Conservation (phyloP, 2,113 vertebrate species). For the Ammodramus savannarum region DNA sequence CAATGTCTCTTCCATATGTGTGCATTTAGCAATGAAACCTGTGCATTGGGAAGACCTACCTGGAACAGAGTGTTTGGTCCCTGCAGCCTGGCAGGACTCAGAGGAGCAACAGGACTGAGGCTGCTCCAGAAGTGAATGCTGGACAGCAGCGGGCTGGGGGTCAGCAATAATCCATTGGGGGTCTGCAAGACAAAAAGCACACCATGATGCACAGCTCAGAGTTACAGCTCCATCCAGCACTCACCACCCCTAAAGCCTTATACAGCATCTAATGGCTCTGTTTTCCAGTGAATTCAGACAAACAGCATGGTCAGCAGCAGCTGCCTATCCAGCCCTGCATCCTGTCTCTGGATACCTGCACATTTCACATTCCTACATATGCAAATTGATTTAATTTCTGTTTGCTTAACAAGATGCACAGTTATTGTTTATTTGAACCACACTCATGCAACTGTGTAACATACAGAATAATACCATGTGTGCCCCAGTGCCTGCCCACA, state of each 20-base stretch:
- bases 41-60: constrained; percentile 71
- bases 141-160: constrained; percentile 89
- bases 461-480: neutral
- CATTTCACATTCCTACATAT: neutral
- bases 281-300: neutral
- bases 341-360: neutral
- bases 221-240: neutral
- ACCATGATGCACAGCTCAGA: neutral
- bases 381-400: neutral
- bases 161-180: constrained; percentile 88
- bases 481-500: neutral
- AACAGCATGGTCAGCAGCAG: neutral
- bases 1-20: neutral
- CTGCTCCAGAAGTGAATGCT: constrained; percentile 98
- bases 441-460: accelerated
- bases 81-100: constrained; percentile 94
- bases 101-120: constrained; percentile 89
- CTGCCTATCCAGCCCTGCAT: neutral
- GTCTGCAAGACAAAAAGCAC: constrained; percentile 76
- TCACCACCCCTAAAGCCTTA: neutral
- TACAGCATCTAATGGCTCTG: neutral
- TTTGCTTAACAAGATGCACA: neutral
- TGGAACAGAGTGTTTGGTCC: constrained; percentile 91
- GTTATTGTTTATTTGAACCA: neutral
- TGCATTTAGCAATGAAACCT: neutral